Conservation (phyloP, 2,113 vertebrate genomes). For the Oreotrochilus melanogaster region DNA sequence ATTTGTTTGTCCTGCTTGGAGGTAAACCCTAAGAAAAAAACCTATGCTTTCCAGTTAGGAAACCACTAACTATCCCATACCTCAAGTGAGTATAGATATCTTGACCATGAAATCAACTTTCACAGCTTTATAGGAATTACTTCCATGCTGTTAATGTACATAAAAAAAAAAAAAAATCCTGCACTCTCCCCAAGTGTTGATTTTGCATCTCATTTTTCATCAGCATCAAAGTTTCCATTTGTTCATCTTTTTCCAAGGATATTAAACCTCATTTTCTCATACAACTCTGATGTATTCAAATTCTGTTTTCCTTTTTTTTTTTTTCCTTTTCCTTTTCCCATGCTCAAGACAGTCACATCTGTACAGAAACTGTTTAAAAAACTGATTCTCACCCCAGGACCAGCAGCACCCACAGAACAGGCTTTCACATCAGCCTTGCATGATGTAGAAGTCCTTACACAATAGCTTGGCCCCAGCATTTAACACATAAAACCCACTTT, state of each 20-base stretch:
- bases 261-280: neutral
- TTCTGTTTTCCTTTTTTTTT: neutral
- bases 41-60: neutral
- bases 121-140: neutral
- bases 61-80: neutral
- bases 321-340: neutral
- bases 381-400: neutral
- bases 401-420: neutral
- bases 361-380: neutral
- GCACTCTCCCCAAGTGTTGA: rapidly evolving
- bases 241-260: neutral
- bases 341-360: neutral
- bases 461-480: neutral
- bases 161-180: neutral
- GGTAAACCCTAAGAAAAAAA: neutral
- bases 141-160: rapidly evolving
- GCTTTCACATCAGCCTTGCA: neutral
- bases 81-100: neutral
- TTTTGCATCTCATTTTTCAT: neutral
- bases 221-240: neutral
- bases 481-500: neutral
- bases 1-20: neutral
- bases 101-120: neutral
- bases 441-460: rapidly evolving
- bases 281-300: rapidly evolving